phyloP scores from a whole-genome alignment of 2,113 vertebrate genomes.

The Hymenochirus boettgeri region DNA sequence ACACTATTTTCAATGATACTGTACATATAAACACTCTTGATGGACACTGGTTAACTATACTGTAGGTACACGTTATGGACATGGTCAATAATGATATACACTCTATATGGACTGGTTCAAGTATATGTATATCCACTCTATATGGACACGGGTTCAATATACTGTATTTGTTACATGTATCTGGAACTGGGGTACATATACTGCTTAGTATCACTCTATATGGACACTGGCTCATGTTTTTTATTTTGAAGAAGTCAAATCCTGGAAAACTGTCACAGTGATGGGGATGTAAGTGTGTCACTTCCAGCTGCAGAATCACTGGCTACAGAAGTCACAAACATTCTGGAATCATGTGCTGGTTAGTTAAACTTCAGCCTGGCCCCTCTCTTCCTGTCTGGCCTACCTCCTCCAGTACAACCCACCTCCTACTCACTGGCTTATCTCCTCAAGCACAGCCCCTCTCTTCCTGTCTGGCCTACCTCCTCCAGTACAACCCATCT shows the following conservation, averaged over 20 bases:
- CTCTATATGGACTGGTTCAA: neutral
- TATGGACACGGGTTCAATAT: too few relatives aligned
- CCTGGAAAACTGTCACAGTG: constrained; percentile 47
- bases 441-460: neutral
- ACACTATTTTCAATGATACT: too few relatives aligned
- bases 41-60: too few relatives aligned
- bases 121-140: neutral
- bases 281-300: constrained; percentile 43
- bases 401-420: too few relatives aligned
- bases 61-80: too few relatives aligned
- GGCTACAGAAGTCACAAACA: constrained; percentile 55
- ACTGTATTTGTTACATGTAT: neutral
- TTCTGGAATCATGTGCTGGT: constrained; percentile 43
- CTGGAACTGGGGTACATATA: neutral
- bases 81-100: too few relatives aligned
- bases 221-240: neutral
- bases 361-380: constrained; percentile 24
- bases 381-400: neutral
- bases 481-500: too few relatives aligned
- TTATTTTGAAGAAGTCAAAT: constrained; percentile 44
- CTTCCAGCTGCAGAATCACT: constrained; percentile 56
- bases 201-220: too few relatives aligned
- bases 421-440: too few relatives aligned
- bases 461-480: neutral
- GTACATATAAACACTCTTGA: too few relatives aligned